phyloP scores from a whole-genome alignment of 2,888 invertebrate genomes.

The Spodoptera exigua region DNA sequence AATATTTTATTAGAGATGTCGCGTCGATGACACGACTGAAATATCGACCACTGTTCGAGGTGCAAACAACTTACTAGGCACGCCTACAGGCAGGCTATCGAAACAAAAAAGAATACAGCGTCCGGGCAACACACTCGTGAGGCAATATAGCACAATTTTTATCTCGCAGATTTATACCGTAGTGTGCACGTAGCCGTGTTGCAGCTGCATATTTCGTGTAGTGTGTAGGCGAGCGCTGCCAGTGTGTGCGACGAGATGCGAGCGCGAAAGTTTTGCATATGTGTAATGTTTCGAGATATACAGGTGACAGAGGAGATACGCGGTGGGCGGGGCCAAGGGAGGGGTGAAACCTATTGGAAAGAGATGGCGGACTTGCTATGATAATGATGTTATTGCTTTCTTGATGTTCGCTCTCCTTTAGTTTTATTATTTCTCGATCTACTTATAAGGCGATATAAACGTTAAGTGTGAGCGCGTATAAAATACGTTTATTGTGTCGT shows the following conservation, averaged over 20 bases:
- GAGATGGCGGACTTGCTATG: slow-evolving; percentile 88
- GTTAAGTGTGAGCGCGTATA: slow-evolving; percentile 87
- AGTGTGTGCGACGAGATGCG: slow-evolving; percentile 73
- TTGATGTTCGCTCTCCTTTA: slow-evolving; percentile 87
- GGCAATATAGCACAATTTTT: slow-evolving; percentile 87
- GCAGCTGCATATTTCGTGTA: slow-evolving; percentile 62
- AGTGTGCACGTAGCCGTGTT: slow-evolving; percentile 62
- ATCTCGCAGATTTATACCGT: slow-evolving; percentile 87
- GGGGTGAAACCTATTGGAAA: slow-evolving; percentile 88
- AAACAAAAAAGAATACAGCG: slow-evolving; percentile 78
- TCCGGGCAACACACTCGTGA: slow-evolving; percentile 72
- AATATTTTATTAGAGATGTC: slow-evolving; percentile 68
- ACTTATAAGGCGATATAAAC: slow-evolving; percentile 89
- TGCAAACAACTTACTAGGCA: slow-evolving; percentile 87
- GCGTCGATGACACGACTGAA: slow-evolving; percentile 82
- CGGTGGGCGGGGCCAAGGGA: slow-evolving; percentile 85
- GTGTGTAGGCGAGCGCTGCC: slow-evolving; percentile 60
- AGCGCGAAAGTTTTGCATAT: slow-evolving; percentile 88
- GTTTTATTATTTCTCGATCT: slow-evolving; percentile 89
- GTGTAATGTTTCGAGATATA: slow-evolving; percentile 89
- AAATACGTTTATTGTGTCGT: slow-evolving; percentile 88
- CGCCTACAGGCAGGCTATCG: slow-evolving; percentile 85
- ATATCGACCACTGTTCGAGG: slow-evolving; percentile 87
- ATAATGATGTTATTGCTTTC: slow-evolving; percentile 90
- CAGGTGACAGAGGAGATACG: slow-evolving; percentile 88